A percentile compares a stretch with the other conserved stretches of the same genome.
phyloP scores from a whole-genome alignment of 2,888 invertebrate species.

The Tetragonisca angustula region DNA sequence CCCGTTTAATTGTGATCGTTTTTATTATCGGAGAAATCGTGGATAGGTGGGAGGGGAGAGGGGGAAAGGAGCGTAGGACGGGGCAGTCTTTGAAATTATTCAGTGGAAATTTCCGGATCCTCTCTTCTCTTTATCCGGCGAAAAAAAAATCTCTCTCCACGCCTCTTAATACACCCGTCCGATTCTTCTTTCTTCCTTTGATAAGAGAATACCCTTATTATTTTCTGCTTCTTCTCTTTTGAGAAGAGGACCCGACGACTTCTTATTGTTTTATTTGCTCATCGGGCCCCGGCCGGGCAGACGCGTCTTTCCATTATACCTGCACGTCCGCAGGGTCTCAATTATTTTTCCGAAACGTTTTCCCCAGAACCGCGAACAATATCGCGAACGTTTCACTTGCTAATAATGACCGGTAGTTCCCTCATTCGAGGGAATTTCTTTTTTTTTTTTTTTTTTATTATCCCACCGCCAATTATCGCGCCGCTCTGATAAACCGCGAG shows the following conservation, averaged over 20 bases:
- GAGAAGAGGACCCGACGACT: constrained; percentile 22
- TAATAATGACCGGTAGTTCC: constrained; percentile 4
- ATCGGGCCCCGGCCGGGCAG: constrained; percentile 17
- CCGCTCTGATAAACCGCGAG: not conserved
- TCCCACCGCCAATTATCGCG: not conserved
- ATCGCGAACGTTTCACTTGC: not conserved
- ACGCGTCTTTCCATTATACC: constrained; percentile 35
- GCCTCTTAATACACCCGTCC: constrained; percentile 23
- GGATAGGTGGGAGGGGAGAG: not conserved
- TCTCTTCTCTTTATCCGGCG: constrained; percentile 28
- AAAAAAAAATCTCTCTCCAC: constrained; percentile 36
- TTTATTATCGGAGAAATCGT: constrained; percentile 37
- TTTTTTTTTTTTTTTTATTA: constrained; percentile 1
- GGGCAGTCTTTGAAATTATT: constrained; percentile 46
- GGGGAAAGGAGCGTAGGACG: not conserved
- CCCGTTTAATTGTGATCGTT: constrained; percentile 48
- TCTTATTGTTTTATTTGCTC: constrained; percentile 48
- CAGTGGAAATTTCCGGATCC: constrained; percentile 41
- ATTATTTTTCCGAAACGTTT: constrained; percentile 28
- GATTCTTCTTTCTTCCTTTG: constrained; percentile 23
- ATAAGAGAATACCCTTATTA: constrained; percentile 54
- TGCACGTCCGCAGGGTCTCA: not conserved
- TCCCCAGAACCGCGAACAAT: not conserved
- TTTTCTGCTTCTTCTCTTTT: constrained; percentile 32
- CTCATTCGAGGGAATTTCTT: not conserved